phyloP scores from a whole-genome alignment of 2,888 invertebrate genomes.

The Epistrophe grossulariae region DNA sequence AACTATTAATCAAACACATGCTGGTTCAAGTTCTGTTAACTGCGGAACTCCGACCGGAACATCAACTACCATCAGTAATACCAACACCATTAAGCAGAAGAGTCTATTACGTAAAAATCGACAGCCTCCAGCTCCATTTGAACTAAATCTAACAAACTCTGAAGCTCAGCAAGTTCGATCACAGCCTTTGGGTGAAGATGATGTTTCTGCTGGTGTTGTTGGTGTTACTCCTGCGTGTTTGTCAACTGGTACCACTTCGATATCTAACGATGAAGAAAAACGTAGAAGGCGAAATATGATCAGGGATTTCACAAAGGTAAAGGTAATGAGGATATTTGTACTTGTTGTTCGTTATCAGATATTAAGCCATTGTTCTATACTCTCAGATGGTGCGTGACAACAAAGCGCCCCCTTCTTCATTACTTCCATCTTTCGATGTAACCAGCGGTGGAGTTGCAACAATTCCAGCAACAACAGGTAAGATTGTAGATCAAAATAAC shows the following conservation, averaged over 20 bases:
- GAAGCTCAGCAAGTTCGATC: slow-evolving; percentile 83
- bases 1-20: slow-evolving; percentile 68
- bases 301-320: slow-evolving; percentile 80
- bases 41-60: slow-evolving; percentile 60
- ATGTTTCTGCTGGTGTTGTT: slow-evolving; percentile 71
- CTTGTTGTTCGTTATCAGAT: background rate
- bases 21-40: slow-evolving; percentile 59
- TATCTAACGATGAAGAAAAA: slow-evolving; percentile 77
- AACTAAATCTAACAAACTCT: slow-evolving; percentile 79
- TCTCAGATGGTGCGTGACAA: slow-evolving; percentile 78
- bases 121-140: slow-evolving; percentile 81
- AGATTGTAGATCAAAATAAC: background rate
- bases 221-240: slow-evolving; percentile 44
- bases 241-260: slow-evolving; percentile 56
- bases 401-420: slow-evolving; percentile 77
- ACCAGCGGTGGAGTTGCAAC: slow-evolving; percentile 54
- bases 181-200: slow-evolving; percentile 84
- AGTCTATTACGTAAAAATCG: slow-evolving; percentile 83
- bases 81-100: slow-evolving; percentile 77
- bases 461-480: slow-evolving; percentile 53
- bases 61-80: slow-evolving; percentile 77
- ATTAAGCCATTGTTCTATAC: slow-evolving; percentile 53
- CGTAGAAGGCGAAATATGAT: slow-evolving; percentile 81
- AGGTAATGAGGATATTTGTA: slow-evolving; percentile 12
- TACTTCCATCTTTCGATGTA: slow-evolving; percentile 71